A percentile compares a stretch with the other conserved stretches of the same genome.
Conservation (phyloP, 2,113 vertebrate species). For the Triplophysa dalaica region DNA sequence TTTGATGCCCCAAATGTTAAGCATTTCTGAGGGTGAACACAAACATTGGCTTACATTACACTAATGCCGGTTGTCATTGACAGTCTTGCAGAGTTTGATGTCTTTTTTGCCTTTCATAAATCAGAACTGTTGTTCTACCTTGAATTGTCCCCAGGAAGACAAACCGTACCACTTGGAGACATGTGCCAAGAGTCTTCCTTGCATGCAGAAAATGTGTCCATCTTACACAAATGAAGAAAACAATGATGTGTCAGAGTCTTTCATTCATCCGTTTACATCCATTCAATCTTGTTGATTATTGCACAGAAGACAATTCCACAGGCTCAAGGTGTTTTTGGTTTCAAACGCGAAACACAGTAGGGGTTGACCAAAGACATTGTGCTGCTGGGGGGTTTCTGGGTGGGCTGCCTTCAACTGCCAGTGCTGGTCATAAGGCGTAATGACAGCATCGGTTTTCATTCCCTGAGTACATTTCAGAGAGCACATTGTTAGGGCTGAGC, state of each 20-base stretch:
- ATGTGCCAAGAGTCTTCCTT: constrained; percentile 36
- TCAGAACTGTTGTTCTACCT: constrained; percentile 40
- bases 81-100: background rate
- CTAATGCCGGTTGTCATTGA: background rate
- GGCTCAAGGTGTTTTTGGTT: background rate
- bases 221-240: constrained; percentile 1
- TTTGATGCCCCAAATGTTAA: background rate
- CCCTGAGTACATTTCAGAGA: background rate
- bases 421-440: constrained; percentile 1
- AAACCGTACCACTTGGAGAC: constrained; percentile 19
- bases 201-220: background rate
- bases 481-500: background rate
- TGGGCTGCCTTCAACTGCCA: background rate
- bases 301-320: background rate
- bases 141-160: constrained; percentile 43
- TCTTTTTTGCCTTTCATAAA: constrained; percentile 16
- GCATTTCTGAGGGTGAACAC: background rate
- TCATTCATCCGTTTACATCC: background rate
- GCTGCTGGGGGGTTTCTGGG: background rate
- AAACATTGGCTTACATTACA: background rate
- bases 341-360: background rate
- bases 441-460: background rate
- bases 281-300: background rate
- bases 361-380: background rate
- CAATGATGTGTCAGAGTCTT: background rate